Conservation (phyloP, 1,140 invertebrate species). For the Melitaea cinxia region DNA sequence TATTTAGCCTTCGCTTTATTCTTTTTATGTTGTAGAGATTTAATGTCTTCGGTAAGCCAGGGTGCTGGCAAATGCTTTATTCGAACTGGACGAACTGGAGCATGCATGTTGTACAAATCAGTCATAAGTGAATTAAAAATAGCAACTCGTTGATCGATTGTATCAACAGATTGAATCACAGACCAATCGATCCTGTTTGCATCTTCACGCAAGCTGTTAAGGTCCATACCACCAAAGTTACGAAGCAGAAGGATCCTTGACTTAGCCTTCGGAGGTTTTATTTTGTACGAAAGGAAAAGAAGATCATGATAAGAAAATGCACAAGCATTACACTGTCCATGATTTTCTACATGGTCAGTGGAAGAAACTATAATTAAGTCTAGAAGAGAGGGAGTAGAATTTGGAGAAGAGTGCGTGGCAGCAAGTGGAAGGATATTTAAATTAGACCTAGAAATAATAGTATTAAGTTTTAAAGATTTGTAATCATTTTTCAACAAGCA, state of each 20-base stretch:
- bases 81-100: no score
- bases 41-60: no score
- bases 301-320: slow-evolving; percentile 7
- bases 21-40: no score
- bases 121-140: no score
- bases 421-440: neutral
- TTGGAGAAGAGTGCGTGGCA: neutral
- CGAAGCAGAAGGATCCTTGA: neutral
- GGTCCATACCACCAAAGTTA: no score
- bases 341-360: neutral
- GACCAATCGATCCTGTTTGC: no score
- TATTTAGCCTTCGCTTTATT: no score
- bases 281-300: neutral
- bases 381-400: slow-evolving; percentile 4
- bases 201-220: no score
- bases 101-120: no score
- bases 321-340: slow-evolving; percentile 7
- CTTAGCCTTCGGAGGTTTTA: neutral
- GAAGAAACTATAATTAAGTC: neutral
- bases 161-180: no score
- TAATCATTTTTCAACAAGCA: neutral
- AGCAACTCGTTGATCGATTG: no score
- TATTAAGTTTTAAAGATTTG: neutral
- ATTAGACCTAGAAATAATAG: neutral
- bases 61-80: no score